A percentile compares a stretch with the other conserved stretches of the same genome.
Conservation (phyloP, 2,797 vertebrate species). For the Rhinella marina region DNA sequence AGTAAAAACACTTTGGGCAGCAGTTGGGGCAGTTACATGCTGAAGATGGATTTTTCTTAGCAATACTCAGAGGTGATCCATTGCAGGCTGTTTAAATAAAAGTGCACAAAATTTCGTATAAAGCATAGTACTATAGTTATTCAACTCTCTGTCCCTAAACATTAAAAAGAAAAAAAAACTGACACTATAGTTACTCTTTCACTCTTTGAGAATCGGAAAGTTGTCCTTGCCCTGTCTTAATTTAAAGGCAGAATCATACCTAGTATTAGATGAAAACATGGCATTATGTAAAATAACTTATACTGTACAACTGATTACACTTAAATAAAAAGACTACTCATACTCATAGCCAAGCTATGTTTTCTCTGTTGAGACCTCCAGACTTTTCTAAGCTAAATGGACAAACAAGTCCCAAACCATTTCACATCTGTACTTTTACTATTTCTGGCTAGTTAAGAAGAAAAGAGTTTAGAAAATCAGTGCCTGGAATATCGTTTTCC, state of each 20-base stretch:
- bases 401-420: background rate
- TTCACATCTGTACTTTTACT: conserved; percentile 5
- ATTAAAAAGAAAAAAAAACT: no score
- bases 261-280: background rate
- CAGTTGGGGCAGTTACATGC: no score
- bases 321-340: background rate
- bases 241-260: background rate
- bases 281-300: background rate
- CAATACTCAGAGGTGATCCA: no score
- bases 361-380: background rate
- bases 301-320: background rate
- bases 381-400: background rate
- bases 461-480: background rate
- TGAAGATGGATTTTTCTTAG: no score
- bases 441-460: background rate
- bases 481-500: conserved; percentile 61
- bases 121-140: no score
- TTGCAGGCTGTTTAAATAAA: no score
- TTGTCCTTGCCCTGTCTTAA: background rate
- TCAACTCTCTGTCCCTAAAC: no score
- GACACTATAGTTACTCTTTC: no score
- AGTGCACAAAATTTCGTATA: no score
- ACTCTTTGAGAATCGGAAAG: background rate
- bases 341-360: background rate
- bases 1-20: no score